A percentile compares a stretch with the other conserved stretches of the same genome.
phyloP scores from a whole-genome alignment of 1,140 invertebrate genomes.

The Megalopta genalis region DNA sequence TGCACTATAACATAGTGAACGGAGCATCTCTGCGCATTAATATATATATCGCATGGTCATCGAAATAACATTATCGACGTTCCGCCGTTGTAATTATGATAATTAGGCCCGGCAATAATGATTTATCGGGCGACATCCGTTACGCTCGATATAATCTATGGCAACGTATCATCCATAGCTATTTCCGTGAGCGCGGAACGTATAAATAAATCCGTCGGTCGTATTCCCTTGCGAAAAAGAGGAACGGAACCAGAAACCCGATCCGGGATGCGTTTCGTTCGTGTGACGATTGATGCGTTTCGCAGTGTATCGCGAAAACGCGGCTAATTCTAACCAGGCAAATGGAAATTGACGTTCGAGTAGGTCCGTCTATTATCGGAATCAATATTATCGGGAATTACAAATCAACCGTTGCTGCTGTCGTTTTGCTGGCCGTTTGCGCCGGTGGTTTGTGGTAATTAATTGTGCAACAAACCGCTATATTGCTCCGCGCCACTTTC shows the following conservation, averaged over 20 bases:
- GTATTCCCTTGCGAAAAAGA: constrained; percentile 43
- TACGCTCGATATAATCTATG: constrained; percentile 43
- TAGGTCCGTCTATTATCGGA: constrained; percentile 36
- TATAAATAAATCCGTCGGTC: constrained; percentile 28
- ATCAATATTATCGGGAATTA: constrained; percentile 43
- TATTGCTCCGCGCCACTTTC: not conserved
- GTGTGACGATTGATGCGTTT: constrained; percentile 37
- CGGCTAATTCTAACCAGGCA: constrained; percentile 40
- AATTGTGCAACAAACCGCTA: not conserved
- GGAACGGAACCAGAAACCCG: not conserved
- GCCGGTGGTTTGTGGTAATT: not conserved
- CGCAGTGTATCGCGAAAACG: constrained; percentile 24
- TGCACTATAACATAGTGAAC: no score
- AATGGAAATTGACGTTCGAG: constrained; percentile 45
- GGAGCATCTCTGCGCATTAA: constrained; percentile 8
- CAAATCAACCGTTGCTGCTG: constrained; percentile 14
- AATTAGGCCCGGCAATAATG: constrained; percentile 38
- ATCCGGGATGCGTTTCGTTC: constrained; percentile 20
- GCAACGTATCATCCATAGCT: constrained; percentile 12
- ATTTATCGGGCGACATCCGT: constrained; percentile 40
- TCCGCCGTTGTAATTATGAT: constrained; percentile 38
- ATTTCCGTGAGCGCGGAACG: constrained; percentile 12
- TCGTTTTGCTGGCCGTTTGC: not conserved
- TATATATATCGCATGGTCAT: constrained; percentile 11
- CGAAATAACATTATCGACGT: constrained; percentile 41